These are phyloP conservation scores for Scyliorhinus canicula DNA, from an alignment of 2,797 vertebrate species.

Conservation along the genomic window DNA sequence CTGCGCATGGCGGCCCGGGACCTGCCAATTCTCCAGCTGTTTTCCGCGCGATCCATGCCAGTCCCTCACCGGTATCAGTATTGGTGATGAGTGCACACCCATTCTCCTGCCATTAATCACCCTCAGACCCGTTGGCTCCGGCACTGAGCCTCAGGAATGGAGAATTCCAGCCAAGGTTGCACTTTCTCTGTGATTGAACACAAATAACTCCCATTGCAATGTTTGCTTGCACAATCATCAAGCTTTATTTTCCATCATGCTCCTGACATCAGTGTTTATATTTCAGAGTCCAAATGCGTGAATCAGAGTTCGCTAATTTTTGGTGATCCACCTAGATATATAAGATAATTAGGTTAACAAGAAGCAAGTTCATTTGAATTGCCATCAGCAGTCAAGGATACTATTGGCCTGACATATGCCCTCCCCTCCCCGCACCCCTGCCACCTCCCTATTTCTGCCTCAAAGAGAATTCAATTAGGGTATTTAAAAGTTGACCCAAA, in stretches of 20 bases:
- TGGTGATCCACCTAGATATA: not conserved
- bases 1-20: too few relatives aligned
- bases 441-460: not conserved
- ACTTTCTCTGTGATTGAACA: not conserved
- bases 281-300: not conserved
- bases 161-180: not conserved
- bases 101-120: too few relatives aligned
- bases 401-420: not conserved
- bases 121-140: too few relatives aligned
- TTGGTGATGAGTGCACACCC: too few relatives aligned
- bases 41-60: too few relatives aligned
- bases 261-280: not conserved
- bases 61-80: too few relatives aligned
- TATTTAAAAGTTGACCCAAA: constrained; percentile 36
- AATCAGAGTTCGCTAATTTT: not conserved
- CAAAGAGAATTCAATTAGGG: constrained; percentile 16
- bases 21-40: too few relatives aligned
- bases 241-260: not conserved
- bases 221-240: not conserved
- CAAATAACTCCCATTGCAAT: too few relatives aligned
- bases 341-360: constrained; percentile 7
- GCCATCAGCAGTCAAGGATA: not conserved
- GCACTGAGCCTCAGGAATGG: too few relatives aligned
- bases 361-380: not conserved
- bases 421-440: not conserved